phyloP scores from a whole-genome alignment of 2,113 vertebrate species.

The Nibea albiflora region DNA sequence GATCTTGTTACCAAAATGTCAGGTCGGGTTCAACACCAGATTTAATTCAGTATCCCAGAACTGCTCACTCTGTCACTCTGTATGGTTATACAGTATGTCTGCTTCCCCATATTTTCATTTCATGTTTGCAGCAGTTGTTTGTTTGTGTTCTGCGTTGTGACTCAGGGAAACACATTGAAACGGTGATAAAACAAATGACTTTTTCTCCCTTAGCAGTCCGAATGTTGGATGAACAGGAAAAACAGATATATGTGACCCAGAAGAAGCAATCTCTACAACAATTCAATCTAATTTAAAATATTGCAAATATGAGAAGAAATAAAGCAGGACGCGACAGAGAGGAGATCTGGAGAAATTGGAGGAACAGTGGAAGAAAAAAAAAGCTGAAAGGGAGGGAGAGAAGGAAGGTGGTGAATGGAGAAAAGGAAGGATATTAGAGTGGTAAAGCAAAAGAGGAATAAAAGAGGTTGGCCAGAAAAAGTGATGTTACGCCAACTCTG shows the following conservation, averaged over 20 bases:
- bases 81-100: not conserved
- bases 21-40: not conserved
- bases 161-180: not conserved
- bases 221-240: not conserved
- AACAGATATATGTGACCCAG: not conserved
- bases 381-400: not conserved
- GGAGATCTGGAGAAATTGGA: conserved; percentile 1
- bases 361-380: not conserved
- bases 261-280: not conserved
- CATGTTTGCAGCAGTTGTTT: not conserved
- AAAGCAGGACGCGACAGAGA: not conserved
- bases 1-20: not conserved
- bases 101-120: not conserved
- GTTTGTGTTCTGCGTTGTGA: not conserved
- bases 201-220: not conserved
- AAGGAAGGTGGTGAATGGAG: conserved; percentile 5
- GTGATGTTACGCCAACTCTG: conserved; percentile 72
- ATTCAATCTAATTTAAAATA: not conserved
- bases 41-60: not conserved
- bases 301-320: not conserved
- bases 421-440: conserved; percentile 48
- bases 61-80: not conserved
- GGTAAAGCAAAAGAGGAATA: conserved; percentile 54
- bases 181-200: not conserved
- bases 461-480: conserved; percentile 43